Base-by-base conservation (phyloP, 2,113 vertebrate genomes). In the Mustela nigripes region DNA sequence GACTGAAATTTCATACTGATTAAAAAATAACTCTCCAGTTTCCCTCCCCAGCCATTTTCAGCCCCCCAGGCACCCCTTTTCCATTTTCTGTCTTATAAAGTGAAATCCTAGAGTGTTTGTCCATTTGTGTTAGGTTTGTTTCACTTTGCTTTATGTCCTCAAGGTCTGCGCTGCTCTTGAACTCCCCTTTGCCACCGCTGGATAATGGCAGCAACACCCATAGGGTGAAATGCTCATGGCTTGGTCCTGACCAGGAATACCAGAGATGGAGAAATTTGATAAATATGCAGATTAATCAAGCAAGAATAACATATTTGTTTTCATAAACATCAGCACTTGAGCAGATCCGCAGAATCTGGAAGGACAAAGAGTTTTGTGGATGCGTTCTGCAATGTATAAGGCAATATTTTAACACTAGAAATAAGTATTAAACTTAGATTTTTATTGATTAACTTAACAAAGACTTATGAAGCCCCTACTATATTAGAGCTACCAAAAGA, bases 331-430 rank as follows among this genome's bases (percentile, higher is more conserved):
- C 74, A 65, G 31, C 33, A 78, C 18, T 69, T 71, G 39, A 89
- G 18, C 39, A 95, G 21, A 63, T 87, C 48, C 82, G 73, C 31
- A 94, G 97, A 93, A 73, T 82, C 60, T 36, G 67, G 83, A 83
- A n/a, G 50, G 28, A 93, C 28, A 90, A 85, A 45, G 60, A 89
- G 60, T 15, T 71, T 88, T 85, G n/a, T 15, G 0, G 28, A 63
- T 12, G 7, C 2, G 83, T 80, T 87, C 73, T 84, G 16, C 2
- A 63, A 84, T 26, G 1, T 42, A 48, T 1, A 9, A 31, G 22
- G 16, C 26, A 91, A 48, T 48, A 93, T 74, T 94, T 96, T 76
- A 56, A 95, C 14, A 74, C 5, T 45, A 87, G 36, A 21, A 74
- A 73, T 58, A 22, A 85, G 5, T n/a, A 63, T 91, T 67, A 87